Percentiles rank a stretch among this genome's conserved stretches.
Conservation (phyloP, 2,888 invertebrate species). For the Tribolium freemani region DNA sequence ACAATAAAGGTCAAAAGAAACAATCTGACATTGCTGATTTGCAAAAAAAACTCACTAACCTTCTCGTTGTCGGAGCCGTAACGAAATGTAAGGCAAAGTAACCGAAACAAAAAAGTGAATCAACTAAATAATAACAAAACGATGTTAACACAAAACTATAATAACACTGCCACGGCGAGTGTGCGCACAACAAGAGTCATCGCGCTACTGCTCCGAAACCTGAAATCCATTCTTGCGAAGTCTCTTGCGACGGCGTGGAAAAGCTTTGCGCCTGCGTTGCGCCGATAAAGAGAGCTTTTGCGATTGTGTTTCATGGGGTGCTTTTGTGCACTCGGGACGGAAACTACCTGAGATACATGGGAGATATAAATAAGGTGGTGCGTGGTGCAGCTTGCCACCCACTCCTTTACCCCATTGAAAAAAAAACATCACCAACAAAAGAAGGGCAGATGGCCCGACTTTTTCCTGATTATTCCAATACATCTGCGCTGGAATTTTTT, state of each 20-base stretch:
- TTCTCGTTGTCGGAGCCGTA: constrained; percentile 30
- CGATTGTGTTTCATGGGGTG: constrained; percentile 22
- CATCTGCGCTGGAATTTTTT: constrained; percentile 28
- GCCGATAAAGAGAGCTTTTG: constrained; percentile 25
- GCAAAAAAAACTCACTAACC: constrained; percentile 42
- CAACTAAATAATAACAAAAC: constrained; percentile 37
- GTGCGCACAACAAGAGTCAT: constrained; percentile 49
- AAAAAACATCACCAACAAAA: constrained; percentile 38
- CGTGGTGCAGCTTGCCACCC: constrained; percentile 60
- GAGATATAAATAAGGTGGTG: constrained; percentile 48
- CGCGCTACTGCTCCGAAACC: constrained; percentile 51
- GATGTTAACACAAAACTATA: constrained; percentile 39
- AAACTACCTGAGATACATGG: constrained; percentile 48
- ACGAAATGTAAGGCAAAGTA: constrained; percentile 24
- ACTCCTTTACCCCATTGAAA: constrained; percentile 49
- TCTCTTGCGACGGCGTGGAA: constrained; percentile 27
- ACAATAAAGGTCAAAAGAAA: constrained; percentile 50
- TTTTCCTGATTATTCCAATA: constrained; percentile 38
- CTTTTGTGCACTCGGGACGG: constrained; percentile 32
- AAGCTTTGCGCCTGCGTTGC: constrained; percentile 15
- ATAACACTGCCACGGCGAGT: constrained; percentile 37
- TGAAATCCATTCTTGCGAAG: constrained; percentile 48
- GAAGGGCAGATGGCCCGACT: constrained; percentile 48
- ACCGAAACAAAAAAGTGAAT: constrained; percentile 43
- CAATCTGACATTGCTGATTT: constrained; percentile 46